phyloP scores from a whole-genome alignment of 92 coral and sea anemone species.

The Porites evermanni region DNA sequence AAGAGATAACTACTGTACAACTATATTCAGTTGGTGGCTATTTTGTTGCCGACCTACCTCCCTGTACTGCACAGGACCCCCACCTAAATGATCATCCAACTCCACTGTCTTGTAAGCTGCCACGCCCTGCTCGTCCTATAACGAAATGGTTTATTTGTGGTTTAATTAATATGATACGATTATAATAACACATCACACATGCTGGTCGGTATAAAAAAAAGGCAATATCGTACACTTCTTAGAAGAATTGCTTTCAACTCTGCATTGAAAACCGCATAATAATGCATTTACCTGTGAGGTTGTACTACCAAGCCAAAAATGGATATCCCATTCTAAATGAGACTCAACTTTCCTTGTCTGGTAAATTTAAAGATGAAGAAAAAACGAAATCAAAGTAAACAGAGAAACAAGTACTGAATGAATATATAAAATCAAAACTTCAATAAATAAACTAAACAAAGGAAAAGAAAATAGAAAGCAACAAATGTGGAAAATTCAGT shows the following conservation, averaged over 20 bases:
- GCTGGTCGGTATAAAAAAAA: neutral
- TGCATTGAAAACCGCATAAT: neutral
- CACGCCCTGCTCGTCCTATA: constrained; percentile 95
- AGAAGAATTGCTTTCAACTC: no score
- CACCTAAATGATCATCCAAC: constrained; percentile 95
- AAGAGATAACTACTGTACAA: no score
- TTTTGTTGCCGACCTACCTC: constrained; percentile 62
- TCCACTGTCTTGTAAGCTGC: constrained; percentile 98
- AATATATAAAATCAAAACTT: neutral
- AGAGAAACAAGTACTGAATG: neutral
- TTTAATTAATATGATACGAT: neutral
- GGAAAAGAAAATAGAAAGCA: neutral
- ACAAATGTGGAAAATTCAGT: neutral
- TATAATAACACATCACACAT: neutral
- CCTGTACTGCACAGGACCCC: constrained; percentile 97
- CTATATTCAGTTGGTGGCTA: no score
- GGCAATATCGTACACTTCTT: no score
- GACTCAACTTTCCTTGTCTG: constrained; percentile 84
- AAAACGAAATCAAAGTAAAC: neutral
- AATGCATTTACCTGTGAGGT: constrained; percentile 80
- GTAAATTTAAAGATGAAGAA: neutral
- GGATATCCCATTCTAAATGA: constrained; percentile 94
- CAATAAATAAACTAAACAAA: neutral
- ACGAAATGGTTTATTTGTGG: neutral
- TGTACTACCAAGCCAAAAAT: constrained; percentile 96